Percentiles rank a stretch among this genome's conserved stretches.
These are phyloP conservation scores for Pitta sordida DNA, from an alignment of 2,113 vertebrate genomes.

Conservation along the genomic window DNA sequence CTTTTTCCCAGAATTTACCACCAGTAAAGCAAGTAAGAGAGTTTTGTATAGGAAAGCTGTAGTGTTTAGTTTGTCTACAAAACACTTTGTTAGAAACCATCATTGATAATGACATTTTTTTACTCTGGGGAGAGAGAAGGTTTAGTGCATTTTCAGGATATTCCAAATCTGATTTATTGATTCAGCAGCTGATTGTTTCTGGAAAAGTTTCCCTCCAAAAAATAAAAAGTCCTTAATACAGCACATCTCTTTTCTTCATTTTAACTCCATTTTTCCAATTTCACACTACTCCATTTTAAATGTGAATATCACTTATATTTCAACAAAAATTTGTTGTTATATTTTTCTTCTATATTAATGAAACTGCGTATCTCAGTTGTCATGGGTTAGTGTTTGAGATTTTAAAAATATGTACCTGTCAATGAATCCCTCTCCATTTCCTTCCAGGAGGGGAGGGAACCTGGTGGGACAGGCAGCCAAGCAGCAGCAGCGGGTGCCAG, in stretches of 20 bases:
- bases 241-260: not conserved
- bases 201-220: not conserved
- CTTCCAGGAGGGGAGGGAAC: no score
- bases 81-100: not conserved
- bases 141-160: not conserved
- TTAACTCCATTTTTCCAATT: not conserved
- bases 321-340: not conserved
- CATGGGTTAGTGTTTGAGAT: no score
- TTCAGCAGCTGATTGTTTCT: not conserved
- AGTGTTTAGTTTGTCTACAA: not conserved
- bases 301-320: not conserved
- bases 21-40: not conserved
- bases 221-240: not conserved
- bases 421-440: no score
- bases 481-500: no score
- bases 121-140: not conserved
- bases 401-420: no score
- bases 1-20: not conserved
- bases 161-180: not conserved
- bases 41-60: not conserved
- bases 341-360: not conserved
- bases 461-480: no score
- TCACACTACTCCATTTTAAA: not conserved
- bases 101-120: not conserved
- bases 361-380: not conserved